A percentile compares a stretch with the other conserved stretches of the same genome.
Evolutionary conservation across 2,113 vertebrate genomes (phyloP).

Genomic region (Miniopterus natalensis): DNA sequence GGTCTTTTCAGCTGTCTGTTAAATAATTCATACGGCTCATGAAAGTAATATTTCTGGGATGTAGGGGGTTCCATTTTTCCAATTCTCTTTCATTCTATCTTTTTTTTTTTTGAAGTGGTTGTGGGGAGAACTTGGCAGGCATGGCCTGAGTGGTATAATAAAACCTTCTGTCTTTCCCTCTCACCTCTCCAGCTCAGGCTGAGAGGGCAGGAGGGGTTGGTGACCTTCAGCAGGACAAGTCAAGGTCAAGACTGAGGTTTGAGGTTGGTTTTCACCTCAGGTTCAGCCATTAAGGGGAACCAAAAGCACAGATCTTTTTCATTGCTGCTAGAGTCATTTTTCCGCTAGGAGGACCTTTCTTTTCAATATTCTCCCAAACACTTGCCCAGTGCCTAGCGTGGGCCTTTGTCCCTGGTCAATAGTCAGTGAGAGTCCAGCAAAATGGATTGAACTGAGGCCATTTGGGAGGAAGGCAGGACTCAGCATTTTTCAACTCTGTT

Average conservation of each 20-base stretch:
- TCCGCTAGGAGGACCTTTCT: neutral
- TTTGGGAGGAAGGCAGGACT: neutral
- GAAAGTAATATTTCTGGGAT: conserved; percentile 84
- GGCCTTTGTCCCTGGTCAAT: neutral
- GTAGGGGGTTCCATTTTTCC: conserved; percentile 76
- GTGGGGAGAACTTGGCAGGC: conserved; percentile 72
- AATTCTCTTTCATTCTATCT: conserved; percentile 76
- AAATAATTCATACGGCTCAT: conserved; percentile 87
- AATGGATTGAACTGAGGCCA: neutral
- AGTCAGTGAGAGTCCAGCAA: neutral
- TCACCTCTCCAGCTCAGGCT: conserved; percentile 54
- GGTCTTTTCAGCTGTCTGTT: conserved; percentile 86
- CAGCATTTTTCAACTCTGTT: neutral
- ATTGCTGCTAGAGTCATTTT: neutral
- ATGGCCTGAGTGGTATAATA: conserved; percentile 52
- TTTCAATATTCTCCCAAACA: neutral
- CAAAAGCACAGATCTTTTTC: neutral
- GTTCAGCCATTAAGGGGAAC: neutral
- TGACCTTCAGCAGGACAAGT: conserved; percentile 48
- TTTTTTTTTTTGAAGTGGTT: conserved; percentile 65
- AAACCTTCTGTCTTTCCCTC: conserved; percentile 64
- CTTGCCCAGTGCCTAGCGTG: neutral
- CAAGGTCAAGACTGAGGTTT: conserved; percentile 60
- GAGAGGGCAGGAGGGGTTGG: neutral
- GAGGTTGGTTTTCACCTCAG: neutral